phyloP scores from a whole-genome alignment of 2,888 invertebrate species.

The Schizotus pectinicornis region DNA sequence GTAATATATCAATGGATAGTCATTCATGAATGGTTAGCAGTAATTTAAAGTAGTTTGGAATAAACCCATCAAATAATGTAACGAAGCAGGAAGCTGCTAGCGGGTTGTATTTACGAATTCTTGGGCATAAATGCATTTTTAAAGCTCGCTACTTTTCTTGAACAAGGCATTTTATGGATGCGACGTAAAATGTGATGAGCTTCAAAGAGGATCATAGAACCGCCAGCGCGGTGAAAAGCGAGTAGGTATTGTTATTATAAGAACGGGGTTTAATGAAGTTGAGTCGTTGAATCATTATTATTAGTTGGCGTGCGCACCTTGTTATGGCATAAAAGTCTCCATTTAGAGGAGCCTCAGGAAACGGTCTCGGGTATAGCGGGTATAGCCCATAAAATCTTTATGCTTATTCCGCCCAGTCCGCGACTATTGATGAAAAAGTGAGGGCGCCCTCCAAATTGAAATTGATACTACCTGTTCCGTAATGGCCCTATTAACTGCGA shows the following conservation, averaged over 20 bases:
- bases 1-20: too few relatives aligned
- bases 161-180: too few relatives aligned
- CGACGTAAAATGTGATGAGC: too few relatives aligned
- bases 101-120: too few relatives aligned
- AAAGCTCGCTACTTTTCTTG: too few relatives aligned
- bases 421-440: constrained; percentile 25
- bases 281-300: constrained; percentile 23
- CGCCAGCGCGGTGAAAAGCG: background rate
- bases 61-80: too few relatives aligned
- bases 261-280: constrained; percentile 8
- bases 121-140: too few relatives aligned
- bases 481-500: constrained; percentile 27
- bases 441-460: constrained; percentile 31
- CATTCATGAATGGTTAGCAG: too few relatives aligned
- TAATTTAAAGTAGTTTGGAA: too few relatives aligned
- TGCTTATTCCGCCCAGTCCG: constrained; percentile 26
- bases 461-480: constrained; percentile 36
- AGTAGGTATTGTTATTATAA: background rate
- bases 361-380: constrained; percentile 12
- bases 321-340: constrained; percentile 23
- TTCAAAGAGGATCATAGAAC: too few relatives aligned
- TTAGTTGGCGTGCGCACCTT: constrained; percentile 8
- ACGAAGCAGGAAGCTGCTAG: too few relatives aligned
- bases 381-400: constrained; percentile 28
- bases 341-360: constrained; percentile 25